phyloP scores from a whole-genome alignment of 1,140 invertebrate species.

The Drosophila bocki region DNA sequence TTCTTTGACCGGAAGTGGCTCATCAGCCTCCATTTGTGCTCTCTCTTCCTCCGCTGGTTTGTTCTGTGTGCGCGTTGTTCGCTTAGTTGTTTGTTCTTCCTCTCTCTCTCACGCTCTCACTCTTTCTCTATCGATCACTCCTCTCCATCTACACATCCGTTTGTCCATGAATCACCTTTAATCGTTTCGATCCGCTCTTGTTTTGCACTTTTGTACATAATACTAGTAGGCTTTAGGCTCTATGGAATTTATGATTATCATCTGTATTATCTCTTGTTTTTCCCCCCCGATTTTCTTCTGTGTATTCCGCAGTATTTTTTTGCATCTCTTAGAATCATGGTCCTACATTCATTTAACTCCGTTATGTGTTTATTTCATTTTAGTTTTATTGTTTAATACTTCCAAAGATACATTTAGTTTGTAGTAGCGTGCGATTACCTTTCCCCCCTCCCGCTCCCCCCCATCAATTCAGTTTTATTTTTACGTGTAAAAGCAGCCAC shows the following conservation, averaged over 20 bases:
- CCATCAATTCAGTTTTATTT: conserved; percentile 50
- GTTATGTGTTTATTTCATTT: conserved; percentile 60
- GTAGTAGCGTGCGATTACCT: conserved; percentile 64
- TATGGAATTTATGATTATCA: conserved; percentile 42
- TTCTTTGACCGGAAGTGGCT: conserved; percentile 69
- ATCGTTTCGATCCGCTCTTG: conserved; percentile 28
- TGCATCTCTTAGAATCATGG: conserved; percentile 23
- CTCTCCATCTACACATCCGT: not conserved
- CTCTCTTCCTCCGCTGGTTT: conserved; percentile 47
- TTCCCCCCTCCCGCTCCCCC: conserved; percentile 25
- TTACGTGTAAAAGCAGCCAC: conserved; percentile 55
- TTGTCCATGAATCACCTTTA: conserved; percentile 18
- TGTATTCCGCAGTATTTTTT: conserved; percentile 10
- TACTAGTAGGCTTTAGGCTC: conserved; percentile 35
- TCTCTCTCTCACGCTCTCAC: conserved; percentile 34
- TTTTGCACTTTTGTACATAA: conserved; percentile 60
- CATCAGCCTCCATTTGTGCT: conserved; percentile 62
- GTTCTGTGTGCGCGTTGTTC: conserved; percentile 55
- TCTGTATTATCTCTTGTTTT: conserved; percentile 38
- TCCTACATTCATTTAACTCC: conserved; percentile 25
- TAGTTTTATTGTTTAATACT: conserved; percentile 79
- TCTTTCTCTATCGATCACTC: conserved; percentile 37
- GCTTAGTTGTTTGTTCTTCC: conserved; percentile 43
- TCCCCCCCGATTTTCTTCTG: conserved; percentile 8
- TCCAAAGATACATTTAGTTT: conserved; percentile 81